A percentile compares a stretch with the other conserved stretches of the same genome.
These are phyloP conservation scores for Melanogrammus aeglefinus DNA, from an alignment of 2,797 vertebrate genomes.

Conservation along the genomic window DNA sequence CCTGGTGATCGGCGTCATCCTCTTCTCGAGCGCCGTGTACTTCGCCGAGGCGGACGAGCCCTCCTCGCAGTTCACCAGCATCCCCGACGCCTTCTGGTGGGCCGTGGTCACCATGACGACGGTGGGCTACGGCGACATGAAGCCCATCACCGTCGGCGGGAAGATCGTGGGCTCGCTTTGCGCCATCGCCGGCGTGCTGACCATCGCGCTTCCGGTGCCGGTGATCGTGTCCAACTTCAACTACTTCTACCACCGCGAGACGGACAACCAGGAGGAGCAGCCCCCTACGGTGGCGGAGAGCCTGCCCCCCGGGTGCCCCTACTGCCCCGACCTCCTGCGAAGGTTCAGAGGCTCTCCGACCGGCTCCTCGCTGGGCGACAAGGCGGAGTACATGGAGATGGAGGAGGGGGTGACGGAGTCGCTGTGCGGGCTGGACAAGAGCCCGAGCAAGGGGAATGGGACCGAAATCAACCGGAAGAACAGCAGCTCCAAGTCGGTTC, in stretches of 20 bases:
- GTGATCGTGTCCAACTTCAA: slow-evolving; percentile 99
- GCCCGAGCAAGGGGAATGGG: slow-evolving; percentile 89
- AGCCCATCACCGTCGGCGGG: slow-evolving; percentile 96
- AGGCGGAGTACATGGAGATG: slow-evolving; percentile 98
- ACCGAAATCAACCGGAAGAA: slow-evolving; percentile 92
- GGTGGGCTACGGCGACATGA: slow-evolving; percentile 99
- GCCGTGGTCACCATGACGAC: slow-evolving; percentile 99
- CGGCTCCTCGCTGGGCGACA: slow-evolving; percentile 89
- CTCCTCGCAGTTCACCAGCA: slow-evolving; percentile 95
- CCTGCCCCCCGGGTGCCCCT: slow-evolving; percentile 77
- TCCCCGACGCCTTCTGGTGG: slow-evolving; percentile 99
- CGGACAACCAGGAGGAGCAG: slow-evolving; percentile 90
- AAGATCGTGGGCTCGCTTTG: slow-evolving; percentile 98
- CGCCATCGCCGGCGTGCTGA: slow-evolving; percentile 96
- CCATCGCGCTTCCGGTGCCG: slow-evolving; percentile 97
- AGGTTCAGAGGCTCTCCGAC: slow-evolving; percentile 89
- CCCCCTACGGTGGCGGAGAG: slow-evolving; percentile 79
- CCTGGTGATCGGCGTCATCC: slow-evolving; percentile 96
- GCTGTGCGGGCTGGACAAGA: slow-evolving; percentile 89
- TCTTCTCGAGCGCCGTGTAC: slow-evolving; percentile 98
- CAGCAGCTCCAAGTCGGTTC: slow-evolving; percentile 92
- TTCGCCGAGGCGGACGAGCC: slow-evolving; percentile 97
- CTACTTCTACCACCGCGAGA: slow-evolving; percentile 99
- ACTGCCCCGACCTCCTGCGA: slow-evolving; percentile 90
- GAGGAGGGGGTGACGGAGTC: slow-evolving; percentile 98